Conservation (phyloP, 2,888 invertebrate genomes). For the Clunio marinus region DNA sequence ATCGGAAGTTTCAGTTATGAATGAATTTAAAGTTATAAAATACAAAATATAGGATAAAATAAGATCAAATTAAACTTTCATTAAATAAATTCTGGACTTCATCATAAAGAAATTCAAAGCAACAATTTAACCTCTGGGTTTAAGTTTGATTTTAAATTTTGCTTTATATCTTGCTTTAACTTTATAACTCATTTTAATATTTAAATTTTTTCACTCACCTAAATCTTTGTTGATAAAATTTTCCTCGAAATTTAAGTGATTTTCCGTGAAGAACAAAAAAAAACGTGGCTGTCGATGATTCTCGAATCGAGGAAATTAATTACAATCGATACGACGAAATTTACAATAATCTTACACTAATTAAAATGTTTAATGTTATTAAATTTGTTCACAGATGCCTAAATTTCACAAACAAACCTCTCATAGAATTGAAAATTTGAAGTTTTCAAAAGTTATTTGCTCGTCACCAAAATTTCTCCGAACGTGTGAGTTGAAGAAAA, state of each 20-base stretch:
- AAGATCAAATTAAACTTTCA: too few relatives aligned
- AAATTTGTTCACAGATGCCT: not conserved
- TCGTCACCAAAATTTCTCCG: not conserved
- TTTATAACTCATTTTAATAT: too few relatives aligned
- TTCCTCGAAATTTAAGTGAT: not conserved
- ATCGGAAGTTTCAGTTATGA: too few relatives aligned
- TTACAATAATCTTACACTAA: not conserved
- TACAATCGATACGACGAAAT: not conserved
- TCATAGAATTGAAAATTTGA: too few relatives aligned
- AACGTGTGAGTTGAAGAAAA: constrained; percentile 11
- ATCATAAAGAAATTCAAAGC: too few relatives aligned
- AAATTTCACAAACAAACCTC: too few relatives aligned
- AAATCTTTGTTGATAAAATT: not conserved
- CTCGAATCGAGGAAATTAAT: constrained; percentile 2
- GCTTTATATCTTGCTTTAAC: too few relatives aligned
- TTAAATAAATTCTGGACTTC: too few relatives aligned
- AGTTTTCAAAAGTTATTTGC: constrained; percentile 3
- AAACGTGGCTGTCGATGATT: constrained; percentile 9
- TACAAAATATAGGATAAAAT: too few relatives aligned
- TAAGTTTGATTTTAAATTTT: too few relatives aligned
- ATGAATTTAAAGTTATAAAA: too few relatives aligned
- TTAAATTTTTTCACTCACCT: constrained; percentile 1
- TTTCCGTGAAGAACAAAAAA: not conserved
- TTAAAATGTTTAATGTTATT: not conserved
- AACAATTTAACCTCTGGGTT: too few relatives aligned